Evolutionary conservation across 2,888 invertebrate species (phyloP).

Genomic region (Caradrina kadenii): DNA sequence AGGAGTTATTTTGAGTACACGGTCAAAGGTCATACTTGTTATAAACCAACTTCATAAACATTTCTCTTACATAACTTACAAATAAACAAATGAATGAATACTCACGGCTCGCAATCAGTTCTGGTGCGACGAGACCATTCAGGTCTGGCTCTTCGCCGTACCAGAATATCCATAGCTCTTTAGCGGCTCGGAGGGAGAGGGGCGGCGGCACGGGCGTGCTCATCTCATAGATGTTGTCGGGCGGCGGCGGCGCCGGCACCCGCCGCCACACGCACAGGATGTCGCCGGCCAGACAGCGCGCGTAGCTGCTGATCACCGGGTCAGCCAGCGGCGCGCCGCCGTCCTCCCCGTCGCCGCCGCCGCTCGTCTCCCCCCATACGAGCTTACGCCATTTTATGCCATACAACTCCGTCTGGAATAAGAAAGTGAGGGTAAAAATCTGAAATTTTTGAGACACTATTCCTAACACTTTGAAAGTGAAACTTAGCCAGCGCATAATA

Average conservation of each 20-base stretch:
- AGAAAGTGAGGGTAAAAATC: constrained; percentile 47
- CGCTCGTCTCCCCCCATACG: constrained; percentile 94
- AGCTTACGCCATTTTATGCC: constrained; percentile 99
- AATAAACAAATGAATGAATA: constrained; percentile 64
- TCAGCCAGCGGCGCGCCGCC: constrained; percentile 95
- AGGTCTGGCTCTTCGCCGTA: constrained; percentile 99
- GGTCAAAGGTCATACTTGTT: constrained; percentile 10
- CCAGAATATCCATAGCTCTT: constrained; percentile 99
- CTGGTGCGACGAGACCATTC: constrained; percentile 95
- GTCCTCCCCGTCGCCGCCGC: constrained; percentile 86
- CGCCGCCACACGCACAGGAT: constrained; percentile 99
- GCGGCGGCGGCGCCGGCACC: constrained; percentile 91
- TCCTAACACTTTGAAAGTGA: background rate
- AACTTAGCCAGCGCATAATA: background rate
- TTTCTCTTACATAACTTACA: background rate
- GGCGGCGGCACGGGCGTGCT: constrained; percentile 92
- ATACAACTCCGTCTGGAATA: constrained; percentile 98
- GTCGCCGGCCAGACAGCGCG: constrained; percentile 97
- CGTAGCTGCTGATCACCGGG: constrained; percentile 97
- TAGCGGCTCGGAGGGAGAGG: constrained; percentile 95
- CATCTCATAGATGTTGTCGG: constrained; percentile 82
- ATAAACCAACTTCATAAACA: background rate
- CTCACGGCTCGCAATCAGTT: constrained; percentile 96
- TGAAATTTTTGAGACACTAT: constrained; percentile 1
- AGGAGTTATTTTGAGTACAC: constrained; percentile 2